Conservation (phyloP, 2,113 vertebrate genomes). For the Hyla sarda region DNA sequence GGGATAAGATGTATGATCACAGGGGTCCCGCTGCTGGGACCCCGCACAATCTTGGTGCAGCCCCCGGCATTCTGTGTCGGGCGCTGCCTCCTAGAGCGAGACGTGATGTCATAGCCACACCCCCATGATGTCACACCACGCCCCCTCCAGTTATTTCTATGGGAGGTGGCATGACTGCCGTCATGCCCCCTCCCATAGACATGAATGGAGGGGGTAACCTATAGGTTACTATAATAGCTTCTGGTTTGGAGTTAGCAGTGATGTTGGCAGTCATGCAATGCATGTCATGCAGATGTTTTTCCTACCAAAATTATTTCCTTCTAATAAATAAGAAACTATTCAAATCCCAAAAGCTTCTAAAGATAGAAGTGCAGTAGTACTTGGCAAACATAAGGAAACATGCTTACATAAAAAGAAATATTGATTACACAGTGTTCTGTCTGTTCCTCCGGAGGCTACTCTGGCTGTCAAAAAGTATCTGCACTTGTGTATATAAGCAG, state of each 20-base stretch:
- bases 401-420: slow-evolving; percentile 54
- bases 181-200: too few relatives aligned
- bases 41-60: too few relatives aligned
- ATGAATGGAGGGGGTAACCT: too few relatives aligned
- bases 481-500: slow-evolving; percentile 56
- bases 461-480: slow-evolving; percentile 57
- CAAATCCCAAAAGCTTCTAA: slow-evolving; percentile 28
- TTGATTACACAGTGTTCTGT: slow-evolving; percentile 56
- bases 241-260: neutral
- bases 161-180: too few relatives aligned
- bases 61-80: too few relatives aligned
- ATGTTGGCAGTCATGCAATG: neutral
- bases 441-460: slow-evolving; percentile 51
- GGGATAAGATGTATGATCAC: too few relatives aligned
- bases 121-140: too few relatives aligned
- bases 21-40: too few relatives aligned
- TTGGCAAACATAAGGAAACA: slow-evolving; percentile 52
- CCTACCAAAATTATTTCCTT: neutral
- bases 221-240: neutral
- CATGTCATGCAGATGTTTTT: neutral
- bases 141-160: too few relatives aligned
- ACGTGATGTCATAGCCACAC: too few relatives aligned
- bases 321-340: slow-evolving; percentile 31
- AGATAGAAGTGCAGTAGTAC: slow-evolving; percentile 30
- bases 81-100: too few relatives aligned